Evolutionary conservation across 2,888 invertebrate genomes (phyloP).

Genomic region (Zootermopsis nevadensis): DNA sequence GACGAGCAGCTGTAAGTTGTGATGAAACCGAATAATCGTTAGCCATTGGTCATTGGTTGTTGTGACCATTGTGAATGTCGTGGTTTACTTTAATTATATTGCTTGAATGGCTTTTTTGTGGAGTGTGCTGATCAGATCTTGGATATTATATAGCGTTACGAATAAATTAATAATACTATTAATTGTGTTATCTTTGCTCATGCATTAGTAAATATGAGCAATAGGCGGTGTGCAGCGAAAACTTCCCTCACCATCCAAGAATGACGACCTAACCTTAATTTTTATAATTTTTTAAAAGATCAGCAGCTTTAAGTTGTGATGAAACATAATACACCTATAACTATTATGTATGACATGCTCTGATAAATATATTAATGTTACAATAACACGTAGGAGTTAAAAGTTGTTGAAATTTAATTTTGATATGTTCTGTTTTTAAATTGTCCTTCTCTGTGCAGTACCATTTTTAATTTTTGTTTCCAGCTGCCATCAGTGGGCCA

Average conservation of each 20-base stretch:
- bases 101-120: background rate
- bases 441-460: background rate
- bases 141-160: background rate
- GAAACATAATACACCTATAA: background rate
- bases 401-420: background rate
- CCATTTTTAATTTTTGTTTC: constrained; percentile 29
- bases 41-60: background rate
- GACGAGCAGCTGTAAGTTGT: constrained; percentile 46
- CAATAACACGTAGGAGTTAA: background rate
- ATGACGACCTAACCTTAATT: constrained; percentile 52
- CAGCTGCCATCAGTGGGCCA: constrained; percentile 49
- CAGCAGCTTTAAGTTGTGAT: constrained; percentile 42
- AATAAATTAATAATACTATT: background rate
- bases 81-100: background rate
- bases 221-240: constrained; percentile 51
- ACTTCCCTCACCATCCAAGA: constrained; percentile 51
- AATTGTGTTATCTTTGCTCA: background rate
- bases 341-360: no score
- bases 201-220: constrained; percentile 43
- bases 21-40: no score
- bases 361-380: no score
- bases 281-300: constrained; percentile 50
- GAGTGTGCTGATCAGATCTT: background rate
- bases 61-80: background rate
- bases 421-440: background rate